Percentiles rank a stretch among this genome's conserved stretches.
Conservation (phyloP, 2,888 invertebrate genomes). For the Campopleginae sp. region DNA sequence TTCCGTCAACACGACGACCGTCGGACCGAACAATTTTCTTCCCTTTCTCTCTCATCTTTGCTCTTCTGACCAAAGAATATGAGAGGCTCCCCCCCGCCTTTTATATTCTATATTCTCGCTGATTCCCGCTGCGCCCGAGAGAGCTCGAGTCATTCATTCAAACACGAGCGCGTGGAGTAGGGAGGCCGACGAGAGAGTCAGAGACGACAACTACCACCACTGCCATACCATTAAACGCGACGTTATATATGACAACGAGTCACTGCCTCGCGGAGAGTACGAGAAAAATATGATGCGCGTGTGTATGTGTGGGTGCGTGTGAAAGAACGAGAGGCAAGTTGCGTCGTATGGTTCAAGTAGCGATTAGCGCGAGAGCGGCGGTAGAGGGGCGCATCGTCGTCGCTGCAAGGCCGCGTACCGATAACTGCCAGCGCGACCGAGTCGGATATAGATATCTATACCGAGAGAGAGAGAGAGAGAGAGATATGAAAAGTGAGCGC, state of each 20-base stretch:
- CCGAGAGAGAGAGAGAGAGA: conserved; percentile 29
- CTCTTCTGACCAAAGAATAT: conserved; percentile 6
- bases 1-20: conserved; percentile 44
- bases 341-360: conserved; percentile 6
- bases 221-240: conserved; percentile 22
- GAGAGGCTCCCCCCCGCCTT: conserved; percentile 3
- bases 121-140: conserved; percentile 62
- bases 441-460: conserved; percentile 9
- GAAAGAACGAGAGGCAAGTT: conserved; percentile 58
- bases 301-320: conserved; percentile 18
- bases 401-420: conserved; percentile 54
- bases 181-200: neutral
- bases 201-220: neutral
- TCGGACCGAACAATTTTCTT: conserved; percentile 43
- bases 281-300: conserved; percentile 57
- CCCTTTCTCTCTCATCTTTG: conserved; percentile 10
- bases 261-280: neutral
- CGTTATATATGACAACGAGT: conserved; percentile 63
- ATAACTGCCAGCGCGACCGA: conserved; percentile 17
- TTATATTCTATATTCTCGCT: conserved; percentile 19
- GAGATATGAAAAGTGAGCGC: conserved; percentile 54
- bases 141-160: conserved; percentile 76
- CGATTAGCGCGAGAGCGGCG: conserved; percentile 30
- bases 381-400: conserved; percentile 11
- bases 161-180: conserved; percentile 26